Base-by-base conservation (phyloP, 2,113 vertebrate species). In the Nyctereutes procyonoides region DNA sequence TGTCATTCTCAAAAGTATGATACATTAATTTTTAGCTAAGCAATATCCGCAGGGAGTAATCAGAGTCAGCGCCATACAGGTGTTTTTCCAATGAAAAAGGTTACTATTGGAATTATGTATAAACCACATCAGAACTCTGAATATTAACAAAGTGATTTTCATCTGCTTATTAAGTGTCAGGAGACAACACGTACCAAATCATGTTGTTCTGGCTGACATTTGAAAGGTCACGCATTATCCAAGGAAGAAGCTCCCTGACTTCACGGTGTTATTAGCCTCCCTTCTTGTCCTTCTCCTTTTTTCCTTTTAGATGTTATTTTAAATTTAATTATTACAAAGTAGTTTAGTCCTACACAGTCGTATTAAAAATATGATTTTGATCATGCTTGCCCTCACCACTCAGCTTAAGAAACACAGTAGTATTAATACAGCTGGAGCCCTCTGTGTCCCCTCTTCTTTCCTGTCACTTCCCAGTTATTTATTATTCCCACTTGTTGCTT, bases 21-120 rank as follows among this genome's bases (percentile, higher is more conserved):
- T 98, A 96, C 94, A 98, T 98, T 98, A 97, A 96, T 97, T 97
- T 98, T 97, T 95, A 97, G 96, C 96, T 91, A 96, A 97, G 97
- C 93, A 95, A 38, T 92, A 96, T 79, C 96, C 97, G 84, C 88
- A 92, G 96, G 96, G 97, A 98, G 86, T 97, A 97, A 97, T 95
- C 96, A 97, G 95, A 95, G 93, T 81, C 5, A 1, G 86, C 81
- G 71, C 90, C 15, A 56, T 86, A 97, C 95, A 98, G 96, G 95
- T 98, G 96, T 97, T 97, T 97, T 92, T 90, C 95, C 92, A 93
- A 35, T 77, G 97, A 90, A 94, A 98, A 98, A 98, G 96, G 97
- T 98, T 98, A 96, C 94, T 90, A 73, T 20, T 94, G 95, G 76
- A 97, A 98, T 98, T 98, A 98, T 97, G 96, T 97, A 97, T 97